phyloP scores from a whole-genome alignment of 2,888 invertebrate species.

The Parnassius smintheus region DNA sequence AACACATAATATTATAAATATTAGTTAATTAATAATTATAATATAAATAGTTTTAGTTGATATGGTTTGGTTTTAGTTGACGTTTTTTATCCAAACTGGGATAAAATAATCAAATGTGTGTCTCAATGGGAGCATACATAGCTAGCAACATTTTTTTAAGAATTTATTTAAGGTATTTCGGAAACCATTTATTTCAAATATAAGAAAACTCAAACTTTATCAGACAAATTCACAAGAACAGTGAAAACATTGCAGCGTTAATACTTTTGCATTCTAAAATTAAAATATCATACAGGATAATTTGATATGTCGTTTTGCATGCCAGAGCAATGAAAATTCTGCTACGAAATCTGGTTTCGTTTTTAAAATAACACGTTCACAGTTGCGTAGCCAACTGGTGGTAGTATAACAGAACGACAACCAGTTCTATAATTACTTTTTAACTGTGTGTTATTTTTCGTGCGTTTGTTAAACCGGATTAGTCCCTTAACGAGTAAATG shows the following conservation, averaged over 20 bases:
- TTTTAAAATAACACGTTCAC: constrained; percentile 44
- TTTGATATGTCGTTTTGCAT: constrained; percentile 36
- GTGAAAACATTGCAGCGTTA: background rate
- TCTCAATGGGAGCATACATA: too few species aligned
- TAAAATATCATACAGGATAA: constrained; percentile 29
- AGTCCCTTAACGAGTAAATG: constrained; percentile 25
- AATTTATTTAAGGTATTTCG: too few species aligned
- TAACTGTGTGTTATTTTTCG: constrained; percentile 40
- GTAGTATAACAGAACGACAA: constrained; percentile 38
- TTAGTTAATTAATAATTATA: too few species aligned
- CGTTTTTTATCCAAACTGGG: too few species aligned
- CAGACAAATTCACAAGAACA: too few species aligned
- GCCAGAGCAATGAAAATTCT: constrained; percentile 52
- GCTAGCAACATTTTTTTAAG: too few species aligned
- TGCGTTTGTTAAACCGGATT: constrained; percentile 42
- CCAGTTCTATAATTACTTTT: constrained; percentile 37
- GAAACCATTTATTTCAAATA: too few species aligned
- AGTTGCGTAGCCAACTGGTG: constrained; percentile 53
- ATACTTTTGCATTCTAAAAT: constrained; percentile 15
- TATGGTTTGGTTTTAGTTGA: too few species aligned
- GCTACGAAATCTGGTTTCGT: constrained; percentile 58
- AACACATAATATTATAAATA: too few species aligned
- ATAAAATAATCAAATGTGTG: too few species aligned
- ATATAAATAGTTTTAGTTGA: too few species aligned
- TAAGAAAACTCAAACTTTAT: too few species aligned